Evolutionary conservation across 2,113 vertebrate species (phyloP).

Genomic region (Myrmophylax atrothorax): DNA sequence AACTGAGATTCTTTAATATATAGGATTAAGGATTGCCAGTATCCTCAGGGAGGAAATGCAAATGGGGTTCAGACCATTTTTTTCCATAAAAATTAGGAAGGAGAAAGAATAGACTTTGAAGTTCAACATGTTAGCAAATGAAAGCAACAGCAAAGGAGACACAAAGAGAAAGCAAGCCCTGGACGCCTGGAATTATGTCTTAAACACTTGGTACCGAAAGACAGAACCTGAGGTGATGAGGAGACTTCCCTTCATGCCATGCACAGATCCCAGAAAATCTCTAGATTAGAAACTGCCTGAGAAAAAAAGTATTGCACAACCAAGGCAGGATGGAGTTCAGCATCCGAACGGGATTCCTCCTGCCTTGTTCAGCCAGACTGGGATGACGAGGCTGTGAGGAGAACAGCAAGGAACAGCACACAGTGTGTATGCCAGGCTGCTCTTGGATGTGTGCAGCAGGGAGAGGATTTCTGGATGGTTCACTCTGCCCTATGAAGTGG

Average conservation of each 20-base stretch:
- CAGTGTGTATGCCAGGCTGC: neutral
- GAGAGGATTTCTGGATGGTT: neutral
- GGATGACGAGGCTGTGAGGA: neutral
- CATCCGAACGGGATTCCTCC: neutral
- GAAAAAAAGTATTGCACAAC: constrained; percentile 45
- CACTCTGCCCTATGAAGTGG: neutral
- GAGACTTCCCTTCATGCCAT: constrained; percentile 30
- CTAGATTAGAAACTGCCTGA: constrained; percentile 59
- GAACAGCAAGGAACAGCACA: neutral
- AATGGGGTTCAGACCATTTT: constrained; percentile 58
- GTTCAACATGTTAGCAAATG: constrained; percentile 61
- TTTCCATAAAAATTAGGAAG: constrained; percentile 71
- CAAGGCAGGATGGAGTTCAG: neutral
- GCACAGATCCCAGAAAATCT: constrained; percentile 66
- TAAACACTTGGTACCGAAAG: constrained; percentile 57
- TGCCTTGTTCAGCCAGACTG: neutral
- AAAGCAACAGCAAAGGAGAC: constrained; percentile 64
- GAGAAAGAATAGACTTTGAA: constrained; percentile 65
- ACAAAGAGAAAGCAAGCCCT: constrained; percentile 66
- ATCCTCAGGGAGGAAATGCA: constrained; percentile 66
- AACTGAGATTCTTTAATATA: constrained; percentile 61
- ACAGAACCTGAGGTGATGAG: constrained; percentile 62
- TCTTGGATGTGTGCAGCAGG: rapidly evolving
- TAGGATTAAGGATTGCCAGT: constrained; percentile 66
- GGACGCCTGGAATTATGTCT: constrained; percentile 57